Evolutionary conservation across 1,140 invertebrate genomes (phyloP).

Genomic region (Eumaeus atala): DNA sequence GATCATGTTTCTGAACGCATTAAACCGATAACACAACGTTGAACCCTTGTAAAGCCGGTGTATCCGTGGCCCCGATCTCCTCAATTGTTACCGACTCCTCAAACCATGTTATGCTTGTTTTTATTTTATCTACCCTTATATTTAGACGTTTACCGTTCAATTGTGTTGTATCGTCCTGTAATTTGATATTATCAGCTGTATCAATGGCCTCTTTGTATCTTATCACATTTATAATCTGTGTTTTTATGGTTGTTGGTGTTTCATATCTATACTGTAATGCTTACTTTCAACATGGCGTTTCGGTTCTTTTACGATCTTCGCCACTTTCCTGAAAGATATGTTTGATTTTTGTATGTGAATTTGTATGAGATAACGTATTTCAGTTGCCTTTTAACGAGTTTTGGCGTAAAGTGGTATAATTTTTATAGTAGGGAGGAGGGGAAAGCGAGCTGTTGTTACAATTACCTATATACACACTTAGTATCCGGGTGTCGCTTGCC

Average conservation of each 20-base stretch:
- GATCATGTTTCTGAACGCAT: too few species aligned
- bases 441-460: too few species aligned
- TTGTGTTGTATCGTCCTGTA: slow-evolving; percentile 31
- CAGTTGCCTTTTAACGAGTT: too few species aligned
- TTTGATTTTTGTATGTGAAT: too few species aligned
- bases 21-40: too few species aligned
- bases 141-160: slow-evolving; percentile 21
- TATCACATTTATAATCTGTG: slow-evolving; percentile 49
- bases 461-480: too few species aligned
- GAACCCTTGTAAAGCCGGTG: background rate
- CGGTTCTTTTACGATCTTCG: slow-evolving; percentile 23
- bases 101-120: slow-evolving; percentile 19
- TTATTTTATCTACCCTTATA: slow-evolving; percentile 32
- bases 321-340: too few species aligned
- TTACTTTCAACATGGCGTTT: slow-evolving; percentile 26
- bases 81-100: slow-evolving; percentile 3
- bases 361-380: too few species aligned
- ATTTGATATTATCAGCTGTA: slow-evolving; percentile 44
- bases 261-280: slow-evolving; percentile 27
- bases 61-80: background rate
- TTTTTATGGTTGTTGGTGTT: slow-evolving; percentile 45
- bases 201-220: slow-evolving; percentile 51
- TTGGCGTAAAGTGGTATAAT: too few species aligned
- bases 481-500: too few species aligned
- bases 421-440: too few species aligned